phyloP scores from a whole-genome alignment of 1,140 invertebrate genomes.

The Philaenus spumarius region DNA sequence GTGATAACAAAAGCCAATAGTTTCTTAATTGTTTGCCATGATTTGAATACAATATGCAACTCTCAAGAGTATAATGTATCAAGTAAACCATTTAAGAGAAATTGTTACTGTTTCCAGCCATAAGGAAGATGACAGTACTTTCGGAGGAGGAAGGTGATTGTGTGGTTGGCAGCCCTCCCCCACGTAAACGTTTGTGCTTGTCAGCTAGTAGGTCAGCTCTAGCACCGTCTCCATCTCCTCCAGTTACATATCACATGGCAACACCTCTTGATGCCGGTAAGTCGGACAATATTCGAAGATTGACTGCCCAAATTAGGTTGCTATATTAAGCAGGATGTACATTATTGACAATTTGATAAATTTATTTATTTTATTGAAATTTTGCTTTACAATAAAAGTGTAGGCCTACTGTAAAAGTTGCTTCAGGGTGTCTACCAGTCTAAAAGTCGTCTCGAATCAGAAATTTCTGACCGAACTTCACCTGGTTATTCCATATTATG shows the following conservation, averaged over 20 bases:
- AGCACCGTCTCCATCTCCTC: neutral
- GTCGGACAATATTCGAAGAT: neutral
- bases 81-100: too few species aligned
- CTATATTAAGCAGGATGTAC: neutral
- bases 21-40: too few species aligned
- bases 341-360: neutral
- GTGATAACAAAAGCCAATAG: too few species aligned
- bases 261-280: slow-evolving; percentile 25
- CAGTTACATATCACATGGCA: slow-evolving; percentile 18
- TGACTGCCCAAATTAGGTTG: neutral
- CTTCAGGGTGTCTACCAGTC: neutral
- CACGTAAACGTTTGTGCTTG: slow-evolving; percentile 26
- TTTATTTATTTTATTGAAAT: neutral
- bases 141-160: slow-evolving; percentile 23
- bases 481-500: too few species aligned
- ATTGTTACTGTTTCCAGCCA: too few species aligned
- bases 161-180: slow-evolving; percentile 13
- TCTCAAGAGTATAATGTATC: too few species aligned
- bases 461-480: too few species aligned
- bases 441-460: too few species aligned
- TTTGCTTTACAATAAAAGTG: neutral
- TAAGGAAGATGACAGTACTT: slow-evolving; percentile 29
- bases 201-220: slow-evolving; percentile 17
- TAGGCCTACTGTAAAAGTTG: neutral
- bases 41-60: too few species aligned